phyloP scores from a whole-genome alignment of 2,797 vertebrate genomes.

The Chiropotes sagulatus region DNA sequence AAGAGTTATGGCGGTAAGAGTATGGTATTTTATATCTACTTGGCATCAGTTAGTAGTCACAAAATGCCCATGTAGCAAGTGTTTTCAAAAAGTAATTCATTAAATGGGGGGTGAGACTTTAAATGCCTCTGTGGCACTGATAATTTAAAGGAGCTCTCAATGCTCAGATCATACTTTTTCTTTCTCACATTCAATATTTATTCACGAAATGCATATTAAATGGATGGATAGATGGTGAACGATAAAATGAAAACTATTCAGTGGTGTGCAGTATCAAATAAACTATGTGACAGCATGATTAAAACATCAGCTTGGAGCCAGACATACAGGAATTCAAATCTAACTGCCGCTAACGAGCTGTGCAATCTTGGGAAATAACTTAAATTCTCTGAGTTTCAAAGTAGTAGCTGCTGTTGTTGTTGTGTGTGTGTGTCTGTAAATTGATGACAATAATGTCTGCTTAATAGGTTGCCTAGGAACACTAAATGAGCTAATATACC shows the following conservation, averaged over 20 bases:
- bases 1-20: neutral
- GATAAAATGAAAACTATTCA: neutral
- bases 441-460: neutral
- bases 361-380: neutral
- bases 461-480: neutral
- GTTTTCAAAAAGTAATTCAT: neutral
- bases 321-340: neutral
- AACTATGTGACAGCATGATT: neutral
- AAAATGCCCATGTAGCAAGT: neutral
- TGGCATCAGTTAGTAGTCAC: neutral
- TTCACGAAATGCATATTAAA: neutral
- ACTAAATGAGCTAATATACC: neutral
- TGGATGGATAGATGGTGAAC: neutral
- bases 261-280: neutral
- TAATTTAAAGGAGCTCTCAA: neutral
- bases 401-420: too few species aligned
- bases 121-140: neutral
- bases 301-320: neutral
- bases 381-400: neutral
- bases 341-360: neutral
- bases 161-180: neutral
- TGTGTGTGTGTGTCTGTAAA: neutral
- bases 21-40: neutral
- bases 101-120: neutral
- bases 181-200: neutral